Conservation (phyloP, 2,888 invertebrate species). For the Agrilus cyanescens region DNA sequence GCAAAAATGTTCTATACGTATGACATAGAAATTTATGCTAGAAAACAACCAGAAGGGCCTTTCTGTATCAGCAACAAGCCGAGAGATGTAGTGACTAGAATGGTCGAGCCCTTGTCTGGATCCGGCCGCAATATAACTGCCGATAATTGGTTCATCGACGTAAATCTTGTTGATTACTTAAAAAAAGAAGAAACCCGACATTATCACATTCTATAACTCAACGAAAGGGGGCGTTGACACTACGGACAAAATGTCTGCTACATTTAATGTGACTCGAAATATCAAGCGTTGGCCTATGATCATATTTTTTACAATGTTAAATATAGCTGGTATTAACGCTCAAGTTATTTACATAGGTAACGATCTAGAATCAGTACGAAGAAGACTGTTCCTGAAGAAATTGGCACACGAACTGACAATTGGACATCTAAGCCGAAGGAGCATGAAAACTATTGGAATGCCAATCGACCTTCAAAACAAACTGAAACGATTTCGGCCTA, state of each 20-base stretch:
- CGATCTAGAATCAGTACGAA: constrained; percentile 9
- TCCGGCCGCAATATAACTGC: constrained; percentile 14
- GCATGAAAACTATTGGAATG: too few species aligned
- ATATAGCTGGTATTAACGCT: constrained; percentile 13
- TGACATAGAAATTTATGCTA: constrained; percentile 16
- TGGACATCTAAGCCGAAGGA: constrained; percentile 9
- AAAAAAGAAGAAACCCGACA: constrained; percentile 9
- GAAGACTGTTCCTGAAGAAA: constrained; percentile 12
- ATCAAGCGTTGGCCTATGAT: constrained; percentile 13
- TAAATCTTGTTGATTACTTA: constrained; percentile 9
- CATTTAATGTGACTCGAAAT: constrained; percentile 10
- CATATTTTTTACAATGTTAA: constrained; percentile 11
- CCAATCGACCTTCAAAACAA: too few species aligned
- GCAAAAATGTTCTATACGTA: too few species aligned
- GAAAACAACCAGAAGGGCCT: constrained; percentile 15
- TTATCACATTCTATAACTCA: constrained; percentile 11
- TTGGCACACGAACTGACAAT: too few species aligned
- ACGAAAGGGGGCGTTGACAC: constrained; percentile 12
- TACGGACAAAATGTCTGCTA: constrained; percentile 13
- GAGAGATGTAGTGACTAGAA: constrained; percentile 12
- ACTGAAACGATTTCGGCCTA: too few species aligned
- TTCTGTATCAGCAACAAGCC: constrained; percentile 14
- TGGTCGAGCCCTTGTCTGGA: constrained; percentile 11
- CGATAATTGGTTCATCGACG: constrained; percentile 12
- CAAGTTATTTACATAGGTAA: constrained; percentile 13